Conservation (phyloP, 23 tunicate species). For the Corella eumyota region DNA sequence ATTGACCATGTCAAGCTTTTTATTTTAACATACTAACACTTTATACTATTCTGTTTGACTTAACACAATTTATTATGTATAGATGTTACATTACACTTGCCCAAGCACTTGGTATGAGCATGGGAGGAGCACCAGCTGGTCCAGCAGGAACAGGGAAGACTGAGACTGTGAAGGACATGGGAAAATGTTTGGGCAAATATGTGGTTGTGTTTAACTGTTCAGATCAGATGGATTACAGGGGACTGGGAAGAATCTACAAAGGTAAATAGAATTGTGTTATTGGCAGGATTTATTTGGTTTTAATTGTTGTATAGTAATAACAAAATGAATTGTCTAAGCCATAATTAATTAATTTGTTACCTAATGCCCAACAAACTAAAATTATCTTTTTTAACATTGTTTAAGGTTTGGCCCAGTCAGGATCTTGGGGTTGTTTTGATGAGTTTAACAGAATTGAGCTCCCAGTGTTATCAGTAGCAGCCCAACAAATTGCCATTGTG, state of each 20-base stretch:
- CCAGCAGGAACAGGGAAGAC: slow-evolving; percentile 99
- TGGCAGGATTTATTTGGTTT: background rate
- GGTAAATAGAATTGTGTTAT: slow-evolving; percentile 21
- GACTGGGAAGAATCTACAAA: slow-evolving; percentile 99
- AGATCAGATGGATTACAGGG: slow-evolving; percentile 99
- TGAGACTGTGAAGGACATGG: slow-evolving; percentile 99
- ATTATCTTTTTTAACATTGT: too few species aligned
- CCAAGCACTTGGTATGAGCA: slow-evolving; percentile 98
- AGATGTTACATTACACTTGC: slow-evolving; percentile 99
- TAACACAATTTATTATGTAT: background rate
- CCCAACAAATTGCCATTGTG: slow-evolving; percentile 97
- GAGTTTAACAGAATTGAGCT: slow-evolving; percentile 99
- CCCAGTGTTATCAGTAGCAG: slow-evolving; percentile 98
- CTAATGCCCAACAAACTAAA: too few species aligned
- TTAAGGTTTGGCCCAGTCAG: slow-evolving; percentile 95
- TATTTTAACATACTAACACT: too few species aligned
- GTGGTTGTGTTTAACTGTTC: slow-evolving; percentile 99
- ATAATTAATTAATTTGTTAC: too few species aligned
- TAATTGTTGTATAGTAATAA: too few species aligned
- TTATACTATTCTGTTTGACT: too few species aligned
- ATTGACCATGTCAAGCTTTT: too few species aligned
- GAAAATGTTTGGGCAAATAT: slow-evolving; percentile 97
- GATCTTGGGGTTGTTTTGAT: slow-evolving; percentile 99
- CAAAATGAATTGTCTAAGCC: too few species aligned
- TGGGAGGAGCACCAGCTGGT: slow-evolving; percentile 99